phyloP scores from a whole-genome alignment of 2,113 vertebrate genomes.

The Clarias macrocephalus region DNA sequence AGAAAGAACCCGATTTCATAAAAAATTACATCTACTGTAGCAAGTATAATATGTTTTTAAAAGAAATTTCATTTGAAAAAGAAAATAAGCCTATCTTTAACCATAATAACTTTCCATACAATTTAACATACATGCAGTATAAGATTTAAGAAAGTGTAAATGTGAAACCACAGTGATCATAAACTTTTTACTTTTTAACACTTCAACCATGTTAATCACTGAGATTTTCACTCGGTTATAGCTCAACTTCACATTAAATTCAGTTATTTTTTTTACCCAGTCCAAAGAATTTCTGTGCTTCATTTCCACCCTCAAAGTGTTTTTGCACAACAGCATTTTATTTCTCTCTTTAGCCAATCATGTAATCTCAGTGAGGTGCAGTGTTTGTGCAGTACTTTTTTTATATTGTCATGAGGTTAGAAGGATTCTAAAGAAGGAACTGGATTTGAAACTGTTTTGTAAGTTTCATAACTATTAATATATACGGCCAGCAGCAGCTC shows the following conservation, averaged over 20 bases:
- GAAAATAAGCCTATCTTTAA: neutral
- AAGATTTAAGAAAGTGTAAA: neutral
- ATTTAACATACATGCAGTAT: no score
- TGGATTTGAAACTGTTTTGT: conserved; percentile 13
- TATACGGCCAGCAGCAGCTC: neutral
- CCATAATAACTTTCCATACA: neutral
- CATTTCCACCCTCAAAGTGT: neutral
- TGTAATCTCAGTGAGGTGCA: neutral
- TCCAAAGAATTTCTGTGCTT: neutral
- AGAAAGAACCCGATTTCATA: neutral
- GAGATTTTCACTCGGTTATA: neutral
- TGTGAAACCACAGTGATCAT: neutral
- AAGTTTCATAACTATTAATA: conserved; percentile 14
- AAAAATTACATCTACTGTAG: neutral
- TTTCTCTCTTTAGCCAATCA: neutral
- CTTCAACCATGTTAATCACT: neutral
- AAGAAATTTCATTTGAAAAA: neutral
- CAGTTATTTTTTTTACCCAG: neutral
- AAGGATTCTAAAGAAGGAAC: neutral
- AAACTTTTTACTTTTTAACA: neutral
- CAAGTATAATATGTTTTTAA: neutral
- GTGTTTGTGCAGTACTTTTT: neutral
- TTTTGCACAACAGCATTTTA: neutral
- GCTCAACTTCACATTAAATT: neutral
- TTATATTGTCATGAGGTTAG: neutral